Conservation (phyloP, 2,888 invertebrate genomes). For the Cerceris ruficornis region DNA sequence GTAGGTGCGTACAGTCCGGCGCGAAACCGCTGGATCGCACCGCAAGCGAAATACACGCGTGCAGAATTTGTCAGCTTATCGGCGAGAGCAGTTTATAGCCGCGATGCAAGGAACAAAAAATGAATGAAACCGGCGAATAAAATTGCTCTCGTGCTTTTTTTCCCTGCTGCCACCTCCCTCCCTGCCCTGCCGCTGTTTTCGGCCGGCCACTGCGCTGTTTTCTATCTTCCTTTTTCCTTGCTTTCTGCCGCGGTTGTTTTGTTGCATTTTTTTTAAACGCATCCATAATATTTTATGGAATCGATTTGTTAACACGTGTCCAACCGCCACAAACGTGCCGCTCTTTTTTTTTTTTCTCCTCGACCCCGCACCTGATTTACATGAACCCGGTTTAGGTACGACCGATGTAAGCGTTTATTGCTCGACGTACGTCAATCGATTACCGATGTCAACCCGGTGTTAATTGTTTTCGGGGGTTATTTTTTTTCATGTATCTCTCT, state of each 20-base stretch:
- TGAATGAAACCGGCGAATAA: slow-evolving; percentile 59
- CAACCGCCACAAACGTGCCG: slow-evolving; percentile 17
- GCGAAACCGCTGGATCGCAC: slow-evolving; percentile 32
- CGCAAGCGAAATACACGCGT: slow-evolving; percentile 27
- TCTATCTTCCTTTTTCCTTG: slow-evolving; percentile 22
- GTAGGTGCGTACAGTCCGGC: slow-evolving; percentile 69
- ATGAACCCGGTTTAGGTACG: slow-evolving; percentile 17
- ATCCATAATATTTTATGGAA: slow-evolving; percentile 61
- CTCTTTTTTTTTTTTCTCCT: not conserved
- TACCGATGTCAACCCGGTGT: not conserved
- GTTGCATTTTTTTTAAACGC: slow-evolving; percentile 20
- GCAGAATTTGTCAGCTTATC: slow-evolving; percentile 57
- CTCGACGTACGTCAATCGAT: slow-evolving; percentile 11
- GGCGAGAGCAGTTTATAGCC: slow-evolving; percentile 41
- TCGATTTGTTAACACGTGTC: slow-evolving; percentile 64
- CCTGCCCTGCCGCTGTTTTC: slow-evolving; percentile 7
- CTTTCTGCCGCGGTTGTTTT: slow-evolving; percentile 23
- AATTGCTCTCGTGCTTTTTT: slow-evolving; percentile 59
- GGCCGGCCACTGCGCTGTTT: slow-evolving; percentile 32
- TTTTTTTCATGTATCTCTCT: not conserved
- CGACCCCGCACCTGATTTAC: slow-evolving; percentile 21
- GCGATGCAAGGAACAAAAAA: slow-evolving; percentile 47
- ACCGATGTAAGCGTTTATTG: slow-evolving; percentile 8
- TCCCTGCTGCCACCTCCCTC: slow-evolving; percentile 17
- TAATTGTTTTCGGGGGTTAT: not conserved